A percentile compares a stretch with the other conserved stretches of the same genome.
Evolutionary conservation across 1,140 invertebrate genomes (phyloP).

Genomic region (Drosophila navojoa): DNA sequence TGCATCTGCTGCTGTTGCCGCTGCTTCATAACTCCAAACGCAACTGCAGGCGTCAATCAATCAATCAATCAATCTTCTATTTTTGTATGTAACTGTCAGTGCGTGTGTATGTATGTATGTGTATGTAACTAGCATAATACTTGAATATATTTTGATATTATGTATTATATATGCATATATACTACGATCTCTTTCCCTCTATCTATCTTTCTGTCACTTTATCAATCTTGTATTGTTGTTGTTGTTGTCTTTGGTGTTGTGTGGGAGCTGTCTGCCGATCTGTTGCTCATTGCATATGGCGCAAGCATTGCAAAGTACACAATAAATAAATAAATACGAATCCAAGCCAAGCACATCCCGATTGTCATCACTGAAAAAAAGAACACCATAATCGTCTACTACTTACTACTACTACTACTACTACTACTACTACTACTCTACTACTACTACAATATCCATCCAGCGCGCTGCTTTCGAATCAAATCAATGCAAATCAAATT

Average conservation of each 20-base stretch:
- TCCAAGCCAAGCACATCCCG: conserved; percentile 27
- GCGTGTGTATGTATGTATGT: background rate
- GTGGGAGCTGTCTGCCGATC: conserved; percentile 36
- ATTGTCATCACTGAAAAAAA: conserved; percentile 48
- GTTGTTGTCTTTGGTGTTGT: conserved; percentile 42
- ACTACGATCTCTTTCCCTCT: background rate
- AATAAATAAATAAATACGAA: conserved; percentile 48
- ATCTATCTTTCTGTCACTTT: conserved; percentile 20
- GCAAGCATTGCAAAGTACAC: conserved; percentile 23
- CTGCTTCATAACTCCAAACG: conserved; percentile 33
- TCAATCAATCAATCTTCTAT: conserved; percentile 9
- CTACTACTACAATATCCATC: conserved; percentile 29
- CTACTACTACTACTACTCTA: background rate
- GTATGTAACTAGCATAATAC: too few relatives aligned
- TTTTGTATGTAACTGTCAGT: conserved; percentile 5
- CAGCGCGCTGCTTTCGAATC: conserved; percentile 35
- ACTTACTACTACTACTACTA: too few relatives aligned
- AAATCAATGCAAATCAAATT: conserved; percentile 34
- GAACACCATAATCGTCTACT: conserved; percentile 34
- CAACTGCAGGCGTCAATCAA: conserved; percentile 20
- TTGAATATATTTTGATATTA: too few relatives aligned
- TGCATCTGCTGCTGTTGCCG: conserved; percentile 65
- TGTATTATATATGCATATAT: conserved; percentile 2
- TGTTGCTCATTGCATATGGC: conserved; percentile 3
- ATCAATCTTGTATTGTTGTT: conserved; percentile 28